These are phyloP conservation scores for Isurus oxyrinchus DNA, from an alignment of 2,113 vertebrate species.

Conservation along the genomic window DNA sequence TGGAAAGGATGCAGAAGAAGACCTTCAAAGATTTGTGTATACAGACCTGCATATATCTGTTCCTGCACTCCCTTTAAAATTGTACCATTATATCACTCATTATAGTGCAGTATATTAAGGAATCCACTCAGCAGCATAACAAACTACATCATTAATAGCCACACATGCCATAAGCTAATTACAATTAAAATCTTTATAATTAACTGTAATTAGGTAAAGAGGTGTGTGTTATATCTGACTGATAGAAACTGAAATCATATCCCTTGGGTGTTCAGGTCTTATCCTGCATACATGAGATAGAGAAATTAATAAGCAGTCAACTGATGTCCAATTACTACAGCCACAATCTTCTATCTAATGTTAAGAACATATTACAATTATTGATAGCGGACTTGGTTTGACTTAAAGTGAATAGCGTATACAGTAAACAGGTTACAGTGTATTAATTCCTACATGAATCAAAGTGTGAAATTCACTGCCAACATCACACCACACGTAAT, in stretches of 20 bases:
- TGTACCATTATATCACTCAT: neutral
- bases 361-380: neutral
- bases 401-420: neutral
- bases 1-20: neutral
- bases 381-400: neutral
- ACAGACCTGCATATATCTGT: neutral
- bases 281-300: neutral
- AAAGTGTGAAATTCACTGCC: neutral
- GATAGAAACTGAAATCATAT: neutral
- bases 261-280: neutral
- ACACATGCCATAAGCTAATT: slow-evolving; percentile 16
- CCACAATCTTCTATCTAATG: neutral
- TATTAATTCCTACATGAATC: neutral
- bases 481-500: neutral
- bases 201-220: slow-evolving; percentile 3
- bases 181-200: slow-evolving; percentile 11
- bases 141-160: neutral
- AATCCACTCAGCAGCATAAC: neutral
- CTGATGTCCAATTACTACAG: neutral
- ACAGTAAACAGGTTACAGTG: neutral
- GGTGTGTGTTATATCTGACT: neutral
- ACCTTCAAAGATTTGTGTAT: neutral
- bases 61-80: neutral
- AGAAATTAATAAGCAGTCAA: neutral
- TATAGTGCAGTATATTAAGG: neutral